Conservation (phyloP, 2,888 invertebrate genomes). For the Nasonovia ribisnigri region DNA sequence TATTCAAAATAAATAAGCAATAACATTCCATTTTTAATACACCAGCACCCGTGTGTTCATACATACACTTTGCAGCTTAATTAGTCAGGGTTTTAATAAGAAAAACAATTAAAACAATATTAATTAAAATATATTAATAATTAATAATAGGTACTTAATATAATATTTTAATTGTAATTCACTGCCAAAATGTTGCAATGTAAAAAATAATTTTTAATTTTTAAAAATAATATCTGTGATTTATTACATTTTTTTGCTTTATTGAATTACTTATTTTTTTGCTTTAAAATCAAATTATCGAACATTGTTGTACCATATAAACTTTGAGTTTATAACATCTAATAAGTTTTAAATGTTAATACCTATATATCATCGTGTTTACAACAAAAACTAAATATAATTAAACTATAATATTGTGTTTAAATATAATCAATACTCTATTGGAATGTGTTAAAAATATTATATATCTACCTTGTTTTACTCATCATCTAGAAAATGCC, state of each 20-base stretch:
- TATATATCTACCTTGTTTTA: neutral
- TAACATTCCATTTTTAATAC: constrained; percentile 39
- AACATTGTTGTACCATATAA: neutral
- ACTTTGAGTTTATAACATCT: neutral
- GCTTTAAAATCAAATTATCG: neutral
- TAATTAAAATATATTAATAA: neutral
- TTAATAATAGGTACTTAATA: neutral
- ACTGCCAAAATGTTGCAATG: constrained; percentile 32
- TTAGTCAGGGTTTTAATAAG: constrained; percentile 29
- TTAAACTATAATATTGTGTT: neutral
- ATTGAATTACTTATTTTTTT: neutral
- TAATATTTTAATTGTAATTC: neutral
- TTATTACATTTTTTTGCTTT: neutral
- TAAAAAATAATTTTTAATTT: neutral
- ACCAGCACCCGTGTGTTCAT: constrained; percentile 30
- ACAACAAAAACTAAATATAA: neutral
- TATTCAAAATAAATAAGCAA: constrained; percentile 33
- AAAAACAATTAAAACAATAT: neutral
- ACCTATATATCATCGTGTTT: neutral
- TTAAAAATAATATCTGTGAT: neutral
- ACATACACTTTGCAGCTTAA: constrained; percentile 17
- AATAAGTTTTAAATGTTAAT: neutral
- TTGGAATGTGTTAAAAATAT: neutral
- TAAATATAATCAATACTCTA: neutral
- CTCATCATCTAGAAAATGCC: neutral